Evolutionary conservation across 1,140 invertebrate genomes (phyloP).

Genomic region (Aphaenogaster ashmeadi): DNA sequence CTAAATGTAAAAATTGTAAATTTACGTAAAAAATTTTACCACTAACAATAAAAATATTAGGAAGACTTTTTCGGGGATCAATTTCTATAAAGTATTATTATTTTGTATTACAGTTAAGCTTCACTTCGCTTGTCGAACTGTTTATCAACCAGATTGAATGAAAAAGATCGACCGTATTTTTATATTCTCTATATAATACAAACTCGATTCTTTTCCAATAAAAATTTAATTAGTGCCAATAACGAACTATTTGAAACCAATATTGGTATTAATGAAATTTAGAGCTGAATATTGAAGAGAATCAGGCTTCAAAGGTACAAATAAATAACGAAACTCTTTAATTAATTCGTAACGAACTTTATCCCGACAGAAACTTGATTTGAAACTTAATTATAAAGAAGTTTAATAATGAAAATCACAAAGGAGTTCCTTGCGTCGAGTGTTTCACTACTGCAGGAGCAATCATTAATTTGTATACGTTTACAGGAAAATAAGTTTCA

Average conservation of each 20-base stretch:
- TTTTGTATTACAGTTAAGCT: neutral
- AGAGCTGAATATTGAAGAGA: neutral
- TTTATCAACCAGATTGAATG: neutral
- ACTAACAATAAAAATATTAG: neutral
- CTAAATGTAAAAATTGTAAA: neutral
- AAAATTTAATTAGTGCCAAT: neutral
- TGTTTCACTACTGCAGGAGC: neutral
- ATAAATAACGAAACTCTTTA: conserved; percentile 19
- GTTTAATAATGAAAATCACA: conserved; percentile 36
- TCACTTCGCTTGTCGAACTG: neutral
- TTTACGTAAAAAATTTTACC: conserved; percentile 18
- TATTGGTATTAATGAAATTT: neutral
- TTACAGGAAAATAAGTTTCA: neutral
- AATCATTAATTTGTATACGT: conserved; percentile 8
- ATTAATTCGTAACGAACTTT: conserved; percentile 24
- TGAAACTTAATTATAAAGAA: conserved; percentile 13
- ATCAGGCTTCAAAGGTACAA: neutral
- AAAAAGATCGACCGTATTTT: neutral
- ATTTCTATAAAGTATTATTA: neutral
- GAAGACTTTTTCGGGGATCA: neutral
- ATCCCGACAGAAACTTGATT: neutral
- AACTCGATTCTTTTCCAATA: neutral
- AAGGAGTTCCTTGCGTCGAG: neutral
- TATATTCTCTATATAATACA: neutral
- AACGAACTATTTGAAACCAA: neutral